Evolutionary conservation across 2,888 invertebrate species (phyloP).

Genomic region (Cyaniris semiargus): DNA sequence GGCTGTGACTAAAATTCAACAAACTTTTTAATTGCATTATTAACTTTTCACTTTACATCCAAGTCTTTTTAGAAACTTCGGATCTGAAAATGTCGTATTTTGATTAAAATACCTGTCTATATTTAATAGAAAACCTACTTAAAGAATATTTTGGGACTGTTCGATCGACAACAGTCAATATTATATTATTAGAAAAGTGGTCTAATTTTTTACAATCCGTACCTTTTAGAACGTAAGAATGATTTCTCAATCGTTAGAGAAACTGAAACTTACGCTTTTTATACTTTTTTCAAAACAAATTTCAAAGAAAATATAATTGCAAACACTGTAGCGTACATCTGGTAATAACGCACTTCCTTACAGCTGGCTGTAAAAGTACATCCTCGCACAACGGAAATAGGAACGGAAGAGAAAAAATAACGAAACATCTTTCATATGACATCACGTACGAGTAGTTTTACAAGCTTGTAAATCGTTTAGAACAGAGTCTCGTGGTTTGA

Average conservation of each 20-base stretch:
- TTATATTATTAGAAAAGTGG: too few species aligned
- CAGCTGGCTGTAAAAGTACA: neutral
- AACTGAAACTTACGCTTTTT: too few species aligned
- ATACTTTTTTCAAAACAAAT: too few species aligned
- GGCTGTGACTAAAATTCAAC: neutral
- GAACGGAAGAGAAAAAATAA: neutral
- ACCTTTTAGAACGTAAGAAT: too few species aligned
- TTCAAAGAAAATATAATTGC: too few species aligned
- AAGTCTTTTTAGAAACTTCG: neutral
- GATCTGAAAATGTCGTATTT: neutral
- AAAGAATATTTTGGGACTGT: too few species aligned
- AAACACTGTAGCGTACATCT: too few species aligned
- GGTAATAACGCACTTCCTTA: neutral
- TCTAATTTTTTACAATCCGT: too few species aligned
- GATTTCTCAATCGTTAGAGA: too few species aligned
- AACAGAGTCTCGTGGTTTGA: neutral
- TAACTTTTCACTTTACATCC: neutral
- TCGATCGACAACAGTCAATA: too few species aligned
- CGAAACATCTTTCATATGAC: neutral
- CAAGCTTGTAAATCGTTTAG: neutral
- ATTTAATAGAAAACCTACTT: neutral
- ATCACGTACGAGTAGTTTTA: neutral
- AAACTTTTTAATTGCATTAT: neutral
- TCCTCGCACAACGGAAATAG: neutral
- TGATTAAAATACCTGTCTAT: neutral